Evolutionary conservation across 2,797 vertebrate species (phyloP), one percentile per base, ranked within the genome.

Genomic region (Lutjanus campechanus): DNA sequence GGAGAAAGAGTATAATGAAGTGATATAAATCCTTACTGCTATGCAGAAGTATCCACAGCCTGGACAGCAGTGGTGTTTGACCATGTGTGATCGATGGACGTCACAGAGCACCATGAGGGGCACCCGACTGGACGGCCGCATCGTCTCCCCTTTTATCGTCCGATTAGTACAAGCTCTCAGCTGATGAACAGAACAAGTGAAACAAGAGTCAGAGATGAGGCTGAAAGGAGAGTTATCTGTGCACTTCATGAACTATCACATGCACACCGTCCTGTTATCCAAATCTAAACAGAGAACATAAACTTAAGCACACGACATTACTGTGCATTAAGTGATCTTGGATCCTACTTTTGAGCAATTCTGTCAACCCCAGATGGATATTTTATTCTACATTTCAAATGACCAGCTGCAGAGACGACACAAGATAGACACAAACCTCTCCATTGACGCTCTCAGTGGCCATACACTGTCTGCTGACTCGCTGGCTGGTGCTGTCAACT

Each of bases 31-130:
- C 19, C 95, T 96, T 90, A 98, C 97, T 11, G 95, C 95, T 0
- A 97, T 95, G 83, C 97, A 98, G 95, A 98, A 98, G 93, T 96
- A 97, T 50, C 97, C 97, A 11, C 97, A 98, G 40, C 97, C 97
- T 0, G 97, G 97, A 73, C 97, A 99, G 93, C 97, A 98, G 93
- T 98, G 97, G 86, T 98, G 97, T 67, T 97, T 97, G 73, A 98
- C 97, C 97, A 98, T 98, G 89, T 97, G 96, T 43, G 96, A 96
- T 0, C 97, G 97, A 86, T 98, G 97, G 36, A 89, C 90, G 40
- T 98, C 97, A 66, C 97, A 98, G 44, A 99, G 96, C 22, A 99
- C 95, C 97, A 98, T 97, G 47, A 98, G 96, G 0, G 96, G 91
- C n/a, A 98, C 97, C 0, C 96, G 95, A 66, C 97, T 98, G 3